Conservation (phyloP, 2,113 vertebrate species). For the Urocitellus parryii region DNA sequence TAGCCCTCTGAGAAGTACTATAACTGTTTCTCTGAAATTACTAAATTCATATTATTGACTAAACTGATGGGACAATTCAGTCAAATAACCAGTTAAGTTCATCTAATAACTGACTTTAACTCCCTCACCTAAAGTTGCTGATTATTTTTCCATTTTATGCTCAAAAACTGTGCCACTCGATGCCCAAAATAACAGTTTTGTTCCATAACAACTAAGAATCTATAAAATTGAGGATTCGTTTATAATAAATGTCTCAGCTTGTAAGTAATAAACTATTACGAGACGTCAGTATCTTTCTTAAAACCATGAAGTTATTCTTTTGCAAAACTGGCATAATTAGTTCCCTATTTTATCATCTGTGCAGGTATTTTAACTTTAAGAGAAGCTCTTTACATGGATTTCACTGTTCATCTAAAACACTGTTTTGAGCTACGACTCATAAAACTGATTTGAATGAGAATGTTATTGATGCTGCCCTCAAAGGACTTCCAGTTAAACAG, state of each 20-base stretch:
- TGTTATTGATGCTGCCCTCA: constrained; percentile 44
- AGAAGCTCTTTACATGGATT: neutral
- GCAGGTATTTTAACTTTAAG: constrained; percentile 50
- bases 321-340: neutral
- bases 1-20: neutral
- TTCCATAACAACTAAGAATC: neutral
- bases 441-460: constrained; percentile 40
- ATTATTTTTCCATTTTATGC: neutral
- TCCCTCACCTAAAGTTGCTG: neutral
- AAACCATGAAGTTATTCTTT: constrained; percentile 19
- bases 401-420: constrained; percentile 1
- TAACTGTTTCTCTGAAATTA: constrained; percentile 42
- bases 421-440: neutral
- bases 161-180: neutral
- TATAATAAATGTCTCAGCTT: constrained; percentile 36
- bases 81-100: neutral
- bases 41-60: neutral
- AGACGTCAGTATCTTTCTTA: neutral
- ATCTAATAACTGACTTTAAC: constrained; percentile 17
- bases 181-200: neutral
- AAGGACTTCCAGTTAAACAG: constrained; percentile 60
- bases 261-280: constrained; percentile 21
- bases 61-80: neutral
- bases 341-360: neutral
- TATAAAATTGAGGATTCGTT: neutral